phyloP scores from a whole-genome alignment of 2,113 vertebrate genomes.

The Camelus dromedarius region DNA sequence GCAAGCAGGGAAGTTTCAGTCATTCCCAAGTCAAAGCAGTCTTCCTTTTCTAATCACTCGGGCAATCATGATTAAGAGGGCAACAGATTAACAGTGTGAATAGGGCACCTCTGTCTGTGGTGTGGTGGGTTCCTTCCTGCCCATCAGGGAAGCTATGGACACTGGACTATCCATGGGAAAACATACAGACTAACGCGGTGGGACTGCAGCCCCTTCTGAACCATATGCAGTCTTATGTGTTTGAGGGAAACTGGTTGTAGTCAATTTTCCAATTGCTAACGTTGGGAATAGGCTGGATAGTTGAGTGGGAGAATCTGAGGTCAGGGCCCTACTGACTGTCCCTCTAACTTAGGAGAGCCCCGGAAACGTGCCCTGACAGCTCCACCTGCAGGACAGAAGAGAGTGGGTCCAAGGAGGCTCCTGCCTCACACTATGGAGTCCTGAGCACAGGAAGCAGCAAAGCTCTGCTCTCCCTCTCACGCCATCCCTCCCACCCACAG shows the following conservation, averaged over 20 bases:
- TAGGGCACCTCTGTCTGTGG: background rate
- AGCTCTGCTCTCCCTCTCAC: background rate
- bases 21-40: background rate
- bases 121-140: background rate
- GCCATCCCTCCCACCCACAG: no score
- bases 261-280: background rate
- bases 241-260: background rate
- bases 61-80: background rate
- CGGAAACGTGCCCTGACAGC: background rate
- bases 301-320: background rate
- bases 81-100: background rate
- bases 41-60: background rate
- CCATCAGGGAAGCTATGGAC: background rate
- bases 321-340: background rate
- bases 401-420: background rate
- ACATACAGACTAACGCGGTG: accelerated
- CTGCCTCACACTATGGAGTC: background rate
- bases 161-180: background rate
- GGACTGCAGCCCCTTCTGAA: background rate
- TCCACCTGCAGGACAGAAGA: background rate
- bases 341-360: background rate
- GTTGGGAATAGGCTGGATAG: background rate
- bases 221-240: background rate
- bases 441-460: background rate
- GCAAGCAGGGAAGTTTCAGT: background rate